Percentiles rank a stretch among this genome's conserved stretches.
These are phyloP conservation scores for Hypanus sabinus DNA, from an alignment of 2,113 vertebrate species.

Conservation along the genomic window DNA sequence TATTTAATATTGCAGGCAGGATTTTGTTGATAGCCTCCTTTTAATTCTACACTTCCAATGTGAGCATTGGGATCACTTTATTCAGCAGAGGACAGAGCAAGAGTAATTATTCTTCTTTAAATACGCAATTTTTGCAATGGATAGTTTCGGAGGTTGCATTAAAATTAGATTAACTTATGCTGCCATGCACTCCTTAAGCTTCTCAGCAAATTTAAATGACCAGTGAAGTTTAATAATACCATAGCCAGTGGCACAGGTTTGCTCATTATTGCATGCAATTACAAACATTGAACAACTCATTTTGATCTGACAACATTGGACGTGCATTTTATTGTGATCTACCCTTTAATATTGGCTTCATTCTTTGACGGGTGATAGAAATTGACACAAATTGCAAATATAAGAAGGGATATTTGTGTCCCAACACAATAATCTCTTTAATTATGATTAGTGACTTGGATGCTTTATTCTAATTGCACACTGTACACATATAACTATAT, in stretches of 20 bases:
- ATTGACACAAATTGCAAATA: background rate
- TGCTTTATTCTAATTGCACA: background rate
- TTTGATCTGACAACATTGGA: background rate
- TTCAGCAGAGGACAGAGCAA: background rate
- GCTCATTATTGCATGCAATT: background rate
- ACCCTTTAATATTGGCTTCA: background rate
- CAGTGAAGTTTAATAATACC: background rate
- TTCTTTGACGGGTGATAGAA: background rate
- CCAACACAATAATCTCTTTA: background rate
- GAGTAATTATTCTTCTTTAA: conserved; percentile 4
- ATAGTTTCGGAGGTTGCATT: background rate
- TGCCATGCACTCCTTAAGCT: background rate
- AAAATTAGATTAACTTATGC: background rate
- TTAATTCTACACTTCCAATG: conserved; percentile 4
- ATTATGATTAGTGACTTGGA: background rate
- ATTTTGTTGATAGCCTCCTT: conserved; percentile 26
- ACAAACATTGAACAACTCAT: background rate
- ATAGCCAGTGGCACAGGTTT: background rate
- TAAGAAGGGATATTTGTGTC: background rate
- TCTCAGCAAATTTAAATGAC: background rate
- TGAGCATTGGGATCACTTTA: background rate
- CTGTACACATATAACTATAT: background rate
- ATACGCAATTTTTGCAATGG: conserved; percentile 1
- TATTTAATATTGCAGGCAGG: background rate
- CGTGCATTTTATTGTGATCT: background rate